Evolutionary conservation across 2,113 vertebrate species (phyloP).

Genomic region (Seriola dumerili): DNA sequence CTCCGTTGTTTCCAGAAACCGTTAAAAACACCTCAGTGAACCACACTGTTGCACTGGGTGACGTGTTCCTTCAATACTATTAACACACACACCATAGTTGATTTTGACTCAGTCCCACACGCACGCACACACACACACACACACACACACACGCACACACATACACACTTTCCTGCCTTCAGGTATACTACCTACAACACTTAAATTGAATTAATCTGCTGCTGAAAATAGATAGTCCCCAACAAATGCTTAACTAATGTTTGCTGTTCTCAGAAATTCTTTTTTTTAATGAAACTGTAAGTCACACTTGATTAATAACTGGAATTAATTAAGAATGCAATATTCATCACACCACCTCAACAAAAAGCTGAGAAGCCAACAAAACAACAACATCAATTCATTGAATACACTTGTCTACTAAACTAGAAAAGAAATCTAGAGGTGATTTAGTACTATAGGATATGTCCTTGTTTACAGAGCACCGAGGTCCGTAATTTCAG

Average conservation of each 20-base stretch:
- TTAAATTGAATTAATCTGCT: background rate
- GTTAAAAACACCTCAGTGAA: too few relatives aligned
- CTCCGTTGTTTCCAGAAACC: background rate
- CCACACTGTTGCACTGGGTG: background rate
- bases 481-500: slow-evolving; percentile 14
- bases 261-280: background rate
- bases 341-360: background rate
- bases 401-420: background rate
- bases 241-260: too few relatives aligned
- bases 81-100: background rate
- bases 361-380: background rate
- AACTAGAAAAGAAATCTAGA: background rate
- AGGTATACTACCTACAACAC: background rate
- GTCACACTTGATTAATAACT: background rate
- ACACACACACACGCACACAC: background rate
- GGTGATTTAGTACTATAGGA: background rate
- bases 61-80: too few relatives aligned
- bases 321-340: background rate
- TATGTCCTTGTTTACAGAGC: background rate
- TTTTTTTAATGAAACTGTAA: too few relatives aligned
- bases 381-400: background rate
- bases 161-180: background rate
- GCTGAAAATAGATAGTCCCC: too few relatives aligned
- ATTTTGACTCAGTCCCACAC: background rate
- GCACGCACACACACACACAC: background rate